These are phyloP conservation scores for Ganaspis brasiliensis DNA, from an alignment of 2,888 invertebrate species.

Conservation along the genomic window DNA sequence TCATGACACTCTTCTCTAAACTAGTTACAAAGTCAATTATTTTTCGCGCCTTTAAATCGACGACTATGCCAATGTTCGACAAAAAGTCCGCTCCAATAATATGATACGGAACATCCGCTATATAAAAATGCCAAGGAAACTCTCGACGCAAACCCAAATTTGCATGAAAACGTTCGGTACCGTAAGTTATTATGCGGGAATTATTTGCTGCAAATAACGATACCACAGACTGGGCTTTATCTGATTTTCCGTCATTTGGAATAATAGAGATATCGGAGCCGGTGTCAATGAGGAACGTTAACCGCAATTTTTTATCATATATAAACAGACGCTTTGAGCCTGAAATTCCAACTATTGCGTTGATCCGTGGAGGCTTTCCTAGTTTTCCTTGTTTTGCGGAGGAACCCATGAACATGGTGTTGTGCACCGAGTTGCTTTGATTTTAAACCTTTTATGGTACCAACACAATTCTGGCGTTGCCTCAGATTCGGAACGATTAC, in stretches of 20 bases:
- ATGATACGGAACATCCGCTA: conserved; percentile 45
- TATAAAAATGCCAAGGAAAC: conserved; percentile 46
- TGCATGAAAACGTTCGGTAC: neutral
- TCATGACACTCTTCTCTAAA: neutral
- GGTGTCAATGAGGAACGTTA: conserved; percentile 56
- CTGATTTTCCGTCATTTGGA: neutral
- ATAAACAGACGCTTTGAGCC: conserved; percentile 51
- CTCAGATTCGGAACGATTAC: neutral
- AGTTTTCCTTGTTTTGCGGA: neutral
- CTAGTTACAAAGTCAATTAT: neutral
- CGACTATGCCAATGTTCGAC: neutral
- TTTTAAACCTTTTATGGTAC: neutral
- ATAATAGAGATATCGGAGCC: conserved; percentile 45
- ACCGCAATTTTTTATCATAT: conserved; percentile 24
- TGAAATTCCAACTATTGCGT: neutral
- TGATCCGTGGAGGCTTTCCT: neutral
- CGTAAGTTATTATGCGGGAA: neutral
- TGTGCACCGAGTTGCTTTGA: neutral
- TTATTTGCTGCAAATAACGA: neutral
- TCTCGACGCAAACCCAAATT: conserved; percentile 51
- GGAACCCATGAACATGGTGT: neutral
- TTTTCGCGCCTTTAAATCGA: neutral
- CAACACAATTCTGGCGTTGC: neutral
- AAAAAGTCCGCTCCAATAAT: neutral
- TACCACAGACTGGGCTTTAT: neutral